Evolutionary conservation across 2,797 vertebrate species (phyloP).

Genomic region (Chelmon rostratus): DNA sequence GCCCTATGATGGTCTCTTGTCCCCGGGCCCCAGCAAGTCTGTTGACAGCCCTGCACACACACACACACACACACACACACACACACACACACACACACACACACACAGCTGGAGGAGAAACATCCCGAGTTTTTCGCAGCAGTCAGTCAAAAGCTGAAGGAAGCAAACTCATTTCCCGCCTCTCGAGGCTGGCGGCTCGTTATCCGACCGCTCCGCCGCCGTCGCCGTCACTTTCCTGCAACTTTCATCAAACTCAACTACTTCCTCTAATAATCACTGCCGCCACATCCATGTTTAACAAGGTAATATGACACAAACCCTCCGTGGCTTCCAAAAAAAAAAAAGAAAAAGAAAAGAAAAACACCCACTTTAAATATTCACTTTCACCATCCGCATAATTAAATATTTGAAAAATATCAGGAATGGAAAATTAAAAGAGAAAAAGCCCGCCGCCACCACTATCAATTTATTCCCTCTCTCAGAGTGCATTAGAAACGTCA

Average conservation of each 20-base stretch:
- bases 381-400: constrained; percentile 84
- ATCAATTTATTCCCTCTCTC: constrained; percentile 81
- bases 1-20: too few relatives aligned
- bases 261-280: constrained; percentile 43
- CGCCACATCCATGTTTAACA: constrained; percentile 65
- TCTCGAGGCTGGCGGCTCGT: constrained; percentile 45
- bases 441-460: constrained; percentile 68
- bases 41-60: too few relatives aligned
- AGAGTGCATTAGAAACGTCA: constrained; percentile 82
- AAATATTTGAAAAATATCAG: constrained; percentile 88
- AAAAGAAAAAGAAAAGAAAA: constrained; percentile 40
- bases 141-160: background rate
- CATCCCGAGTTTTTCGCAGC: background rate
- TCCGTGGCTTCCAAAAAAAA: constrained; percentile 46
- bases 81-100: background rate
- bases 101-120: constrained; percentile 26
- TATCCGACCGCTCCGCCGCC: constrained; percentile 10
- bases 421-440: constrained; percentile 75
- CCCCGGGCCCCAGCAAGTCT: too few relatives aligned
- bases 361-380: constrained; percentile 85
- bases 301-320: constrained; percentile 62
- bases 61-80: too few relatives aligned
- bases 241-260: constrained; percentile 65
- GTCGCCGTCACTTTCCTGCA: constrained; percentile 20
- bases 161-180: constrained; percentile 35